Evolutionary conservation across 2,888 invertebrate genomes (phyloP).

Genomic region (Dolichomitus sp.): DNA sequence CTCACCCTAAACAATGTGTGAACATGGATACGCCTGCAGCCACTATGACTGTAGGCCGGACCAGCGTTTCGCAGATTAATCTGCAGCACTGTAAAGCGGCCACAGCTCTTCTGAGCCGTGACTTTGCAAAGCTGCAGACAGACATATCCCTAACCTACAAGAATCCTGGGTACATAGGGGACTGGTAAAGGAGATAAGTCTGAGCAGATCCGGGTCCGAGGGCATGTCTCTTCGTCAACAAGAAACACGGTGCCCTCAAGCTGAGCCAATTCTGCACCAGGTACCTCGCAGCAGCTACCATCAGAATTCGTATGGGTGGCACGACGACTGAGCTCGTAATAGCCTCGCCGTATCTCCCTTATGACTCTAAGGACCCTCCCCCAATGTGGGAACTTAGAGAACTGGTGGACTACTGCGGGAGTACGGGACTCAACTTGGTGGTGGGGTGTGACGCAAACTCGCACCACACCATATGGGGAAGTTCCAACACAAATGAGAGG

Average conservation of each 20-base stretch:
- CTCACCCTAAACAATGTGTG: too few relatives aligned
- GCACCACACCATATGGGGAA: too few relatives aligned
- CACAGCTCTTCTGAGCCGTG: too few relatives aligned
- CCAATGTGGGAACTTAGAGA: background rate
- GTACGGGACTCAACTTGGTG: constrained; percentile 12
- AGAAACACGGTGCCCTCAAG: constrained; percentile 11
- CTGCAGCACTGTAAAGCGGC: too few relatives aligned
- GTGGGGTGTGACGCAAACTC: too few relatives aligned
- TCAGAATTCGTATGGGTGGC: background rate
- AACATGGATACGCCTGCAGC: too few relatives aligned
- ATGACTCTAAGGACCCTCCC: constrained; percentile 18
- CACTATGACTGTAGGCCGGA: too few relatives aligned
- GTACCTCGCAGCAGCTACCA: constrained; percentile 29
- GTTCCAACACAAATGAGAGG: too few relatives aligned
- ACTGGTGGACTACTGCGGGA: constrained; percentile 26
- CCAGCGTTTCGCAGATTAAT: too few relatives aligned
- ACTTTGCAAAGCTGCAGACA: constrained; percentile 48
- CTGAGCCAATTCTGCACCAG: constrained; percentile 36
- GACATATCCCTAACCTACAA: constrained; percentile 49
- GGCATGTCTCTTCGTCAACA: constrained; percentile 36
- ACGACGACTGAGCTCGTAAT: constrained; percentile 8
- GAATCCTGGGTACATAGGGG: constrained; percentile 53
- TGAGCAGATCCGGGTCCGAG: constrained; percentile 43
- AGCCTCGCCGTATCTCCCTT: constrained; percentile 24
- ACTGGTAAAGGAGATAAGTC: constrained; percentile 7